Conservation (phyloP, 2,797 vertebrate genomes). For the Emys orbicularis region DNA sequence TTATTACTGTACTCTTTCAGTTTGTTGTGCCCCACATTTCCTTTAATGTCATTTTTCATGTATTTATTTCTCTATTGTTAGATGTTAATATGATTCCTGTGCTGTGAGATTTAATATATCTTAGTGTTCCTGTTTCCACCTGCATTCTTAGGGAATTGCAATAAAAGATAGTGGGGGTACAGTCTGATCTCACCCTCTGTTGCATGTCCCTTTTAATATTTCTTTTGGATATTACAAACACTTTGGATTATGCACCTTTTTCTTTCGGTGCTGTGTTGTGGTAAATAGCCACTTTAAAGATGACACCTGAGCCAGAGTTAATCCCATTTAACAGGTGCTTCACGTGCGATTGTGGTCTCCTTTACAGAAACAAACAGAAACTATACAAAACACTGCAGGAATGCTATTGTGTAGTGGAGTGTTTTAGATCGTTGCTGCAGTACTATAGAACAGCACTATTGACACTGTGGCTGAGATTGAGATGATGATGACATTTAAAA, state of each 20-base stretch:
- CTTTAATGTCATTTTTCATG: neutral
- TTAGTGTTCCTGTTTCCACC: neutral
- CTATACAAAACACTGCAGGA: neutral
- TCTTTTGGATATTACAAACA: neutral
- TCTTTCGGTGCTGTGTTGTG: neutral
- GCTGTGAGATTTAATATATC: neutral
- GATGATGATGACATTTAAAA: neutral
- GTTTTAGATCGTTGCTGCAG: neutral
- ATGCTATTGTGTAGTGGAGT: fast-evolving
- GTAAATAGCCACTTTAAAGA: neutral
- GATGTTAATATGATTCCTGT: neutral
- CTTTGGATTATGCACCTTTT: neutral
- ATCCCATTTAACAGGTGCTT: neutral
- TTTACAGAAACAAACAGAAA: neutral
- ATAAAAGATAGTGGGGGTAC: neutral
- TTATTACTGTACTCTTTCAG: neutral
- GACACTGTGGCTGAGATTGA: neutral
- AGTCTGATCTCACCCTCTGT: neutral
- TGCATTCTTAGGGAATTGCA: neutral
- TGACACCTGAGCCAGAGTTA: neutral
- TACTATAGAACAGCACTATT: neutral
- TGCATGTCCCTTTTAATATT: neutral
- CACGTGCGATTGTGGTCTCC: neutral
- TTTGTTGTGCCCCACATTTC: neutral
- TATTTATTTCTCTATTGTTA: neutral